phyloP scores from a whole-genome alignment of 2,113 vertebrate genomes.

The Psilopsiagon aurifrons region DNA sequence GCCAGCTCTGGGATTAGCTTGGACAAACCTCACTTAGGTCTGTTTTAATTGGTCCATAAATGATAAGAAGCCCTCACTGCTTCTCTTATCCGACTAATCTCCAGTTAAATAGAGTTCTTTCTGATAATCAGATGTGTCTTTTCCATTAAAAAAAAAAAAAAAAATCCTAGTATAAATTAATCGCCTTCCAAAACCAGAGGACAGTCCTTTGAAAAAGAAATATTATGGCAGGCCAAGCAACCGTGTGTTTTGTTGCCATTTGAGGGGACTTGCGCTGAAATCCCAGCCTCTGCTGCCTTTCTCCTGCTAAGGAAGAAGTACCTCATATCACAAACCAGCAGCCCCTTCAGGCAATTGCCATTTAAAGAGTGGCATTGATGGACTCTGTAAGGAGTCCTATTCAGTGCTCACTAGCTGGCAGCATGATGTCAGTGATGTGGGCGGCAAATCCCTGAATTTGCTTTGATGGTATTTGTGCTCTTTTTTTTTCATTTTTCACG shows the following conservation, averaged over 20 bases:
- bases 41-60: slow-evolving; percentile 43
- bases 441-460: slow-evolving; percentile 55
- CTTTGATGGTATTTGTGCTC: slow-evolving; percentile 71
- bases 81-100: neutral
- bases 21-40: neutral
- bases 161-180: slow-evolving; percentile 6
- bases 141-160: neutral
- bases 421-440: slow-evolving; percentile 71
- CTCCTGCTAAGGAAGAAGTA: slow-evolving; percentile 56
- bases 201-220: slow-evolving; percentile 10
- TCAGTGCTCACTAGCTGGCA: slow-evolving; percentile 60
- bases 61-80: neutral
- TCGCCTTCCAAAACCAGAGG: neutral
- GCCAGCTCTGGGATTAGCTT: slow-evolving; percentile 1
- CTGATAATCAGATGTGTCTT: neutral
- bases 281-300: slow-evolving; percentile 15
- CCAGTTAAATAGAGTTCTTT: slow-evolving; percentile 12
- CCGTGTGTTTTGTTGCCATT: neutral
- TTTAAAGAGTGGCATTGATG: slow-evolving; percentile 68
- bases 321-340: slow-evolving; percentile 64
- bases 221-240: neutral
- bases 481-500: slow-evolving; percentile 68
- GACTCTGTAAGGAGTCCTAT: slow-evolving; percentile 67
- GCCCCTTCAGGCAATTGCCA: slow-evolving; percentile 67
- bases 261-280: neutral